These are phyloP conservation scores for Phainopepla nitens DNA, from an alignment of 2,113 vertebrate genomes.

Conservation along the genomic window DNA sequence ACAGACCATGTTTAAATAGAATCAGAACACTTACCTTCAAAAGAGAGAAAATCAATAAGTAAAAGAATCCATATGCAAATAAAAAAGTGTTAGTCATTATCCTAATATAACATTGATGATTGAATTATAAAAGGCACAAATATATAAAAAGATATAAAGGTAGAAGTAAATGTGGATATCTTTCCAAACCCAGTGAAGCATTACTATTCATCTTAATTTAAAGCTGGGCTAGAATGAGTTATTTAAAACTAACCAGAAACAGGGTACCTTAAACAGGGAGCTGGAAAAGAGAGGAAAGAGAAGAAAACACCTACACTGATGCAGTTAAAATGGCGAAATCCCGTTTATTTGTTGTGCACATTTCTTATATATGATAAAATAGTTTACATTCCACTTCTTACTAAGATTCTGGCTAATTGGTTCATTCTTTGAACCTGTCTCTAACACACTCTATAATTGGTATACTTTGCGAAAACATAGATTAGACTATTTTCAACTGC, in stretches of 20 bases:
- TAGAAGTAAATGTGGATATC: not conserved
- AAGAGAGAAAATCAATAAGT: not conserved
- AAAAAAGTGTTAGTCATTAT: not conserved
- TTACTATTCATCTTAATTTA: not conserved
- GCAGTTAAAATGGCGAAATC: too few relatives aligned
- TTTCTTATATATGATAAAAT: too few relatives aligned
- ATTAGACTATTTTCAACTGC: too few relatives aligned
- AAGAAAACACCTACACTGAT: too few relatives aligned
- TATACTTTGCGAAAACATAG: too few relatives aligned
- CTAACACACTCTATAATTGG: too few relatives aligned
- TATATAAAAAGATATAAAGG: not conserved
- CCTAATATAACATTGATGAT: not conserved
- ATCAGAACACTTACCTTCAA: not conserved
- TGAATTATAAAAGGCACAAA: not conserved
- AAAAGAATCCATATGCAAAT: not conserved
- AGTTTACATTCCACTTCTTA: too few relatives aligned
- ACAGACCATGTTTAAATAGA: not conserved
- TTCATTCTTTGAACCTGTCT: too few relatives aligned
- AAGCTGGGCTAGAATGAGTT: not conserved
- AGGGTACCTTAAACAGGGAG: too few relatives aligned
- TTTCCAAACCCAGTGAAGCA: not conserved
- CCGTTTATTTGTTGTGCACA: too few relatives aligned
- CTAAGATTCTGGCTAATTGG: too few relatives aligned
- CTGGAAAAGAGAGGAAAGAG: too few relatives aligned
- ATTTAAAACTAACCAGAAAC: not conserved